Evolutionary conservation across 1,140 invertebrate species (phyloP).

Genomic region (Eumaeus atala): DNA sequence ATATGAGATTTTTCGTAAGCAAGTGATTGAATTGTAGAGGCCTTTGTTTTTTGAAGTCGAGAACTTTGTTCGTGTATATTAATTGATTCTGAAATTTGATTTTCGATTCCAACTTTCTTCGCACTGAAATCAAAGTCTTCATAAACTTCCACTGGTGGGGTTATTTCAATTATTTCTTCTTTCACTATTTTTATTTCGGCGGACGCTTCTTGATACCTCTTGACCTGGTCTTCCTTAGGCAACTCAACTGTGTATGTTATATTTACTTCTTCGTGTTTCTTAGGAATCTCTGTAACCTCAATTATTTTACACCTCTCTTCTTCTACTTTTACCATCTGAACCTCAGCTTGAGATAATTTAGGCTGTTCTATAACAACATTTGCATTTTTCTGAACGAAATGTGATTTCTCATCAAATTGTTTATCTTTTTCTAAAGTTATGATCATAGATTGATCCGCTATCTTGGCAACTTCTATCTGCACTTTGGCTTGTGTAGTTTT

Average conservation of each 20-base stretch:
- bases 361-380: slow-evolving; percentile 13
- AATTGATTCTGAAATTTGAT: slow-evolving; percentile 24
- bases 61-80: slow-evolving; percentile 16
- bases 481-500: slow-evolving; percentile 13
- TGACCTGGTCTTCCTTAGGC: slow-evolving; percentile 17
- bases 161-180: slow-evolving; percentile 26
- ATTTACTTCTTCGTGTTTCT: slow-evolving; percentile 7
- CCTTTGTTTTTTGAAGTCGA: neutral
- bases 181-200: slow-evolving; percentile 42
- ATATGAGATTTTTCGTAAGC: slow-evolving; percentile 1
- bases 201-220: slow-evolving; percentile 30
- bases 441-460: slow-evolving; percentile 13
- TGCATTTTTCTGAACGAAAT: slow-evolving; percentile 9
- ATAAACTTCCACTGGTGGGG: slow-evolving; percentile 19
- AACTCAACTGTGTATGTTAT: slow-evolving; percentile 19
- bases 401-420: slow-evolving; percentile 10
- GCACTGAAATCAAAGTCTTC: slow-evolving; percentile 24
- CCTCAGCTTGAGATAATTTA: slow-evolving; percentile 10
- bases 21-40: slow-evolving; percentile 10
- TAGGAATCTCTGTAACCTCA: slow-evolving; percentile 16
- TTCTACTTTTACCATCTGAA: slow-evolving; percentile 16
- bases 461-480: slow-evolving; percentile 9
- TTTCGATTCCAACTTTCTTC: slow-evolving; percentile 19
- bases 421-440: slow-evolving; percentile 9
- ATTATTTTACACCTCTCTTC: slow-evolving; percentile 24